Percentiles rank a stretch among this genome's conserved stretches.
These are phyloP conservation scores for Epirrita christyi DNA, from an alignment of 2,888 invertebrate species.

Conservation along the genomic window DNA sequence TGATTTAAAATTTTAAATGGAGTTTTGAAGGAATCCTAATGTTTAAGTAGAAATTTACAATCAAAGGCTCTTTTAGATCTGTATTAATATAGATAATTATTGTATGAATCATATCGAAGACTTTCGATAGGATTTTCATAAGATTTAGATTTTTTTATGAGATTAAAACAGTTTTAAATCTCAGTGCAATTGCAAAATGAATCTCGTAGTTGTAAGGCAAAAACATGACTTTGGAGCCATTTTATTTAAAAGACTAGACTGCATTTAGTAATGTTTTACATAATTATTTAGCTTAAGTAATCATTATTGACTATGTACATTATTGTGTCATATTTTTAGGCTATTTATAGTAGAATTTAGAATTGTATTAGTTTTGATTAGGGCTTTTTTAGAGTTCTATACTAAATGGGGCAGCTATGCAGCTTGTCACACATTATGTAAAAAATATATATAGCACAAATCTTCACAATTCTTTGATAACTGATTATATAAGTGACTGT, in stretches of 20 bases:
- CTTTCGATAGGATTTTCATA: neutral
- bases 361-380: slow-evolving; percentile 9
- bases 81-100: neutral
- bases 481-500: no score
- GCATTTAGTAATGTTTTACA: slow-evolving; percentile 59
- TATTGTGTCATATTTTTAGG: slow-evolving; percentile 64
- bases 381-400: no score
- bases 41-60: slow-evolving; percentile 24
- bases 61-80: slow-evolving; percentile 1
- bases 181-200: slow-evolving; percentile 38
- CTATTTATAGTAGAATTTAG: slow-evolving; percentile 22
- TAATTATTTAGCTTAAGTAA: slow-evolving; percentile 33
- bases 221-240: slow-evolving; percentile 42
- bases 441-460: no score
- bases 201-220: slow-evolving; percentile 36
- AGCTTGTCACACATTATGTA: no score
- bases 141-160: slow-evolving; percentile 1
- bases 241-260: slow-evolving; percentile 55
- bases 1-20: neutral
- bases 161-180: slow-evolving; percentile 39
- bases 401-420: no score
- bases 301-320: slow-evolving; percentile 49
- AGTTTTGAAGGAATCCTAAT: slow-evolving; percentile 11
- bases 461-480: no score
- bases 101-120: neutral